Conservation (phyloP, 2,113 vertebrate genomes). For the Mastomys natalensis region DNA sequence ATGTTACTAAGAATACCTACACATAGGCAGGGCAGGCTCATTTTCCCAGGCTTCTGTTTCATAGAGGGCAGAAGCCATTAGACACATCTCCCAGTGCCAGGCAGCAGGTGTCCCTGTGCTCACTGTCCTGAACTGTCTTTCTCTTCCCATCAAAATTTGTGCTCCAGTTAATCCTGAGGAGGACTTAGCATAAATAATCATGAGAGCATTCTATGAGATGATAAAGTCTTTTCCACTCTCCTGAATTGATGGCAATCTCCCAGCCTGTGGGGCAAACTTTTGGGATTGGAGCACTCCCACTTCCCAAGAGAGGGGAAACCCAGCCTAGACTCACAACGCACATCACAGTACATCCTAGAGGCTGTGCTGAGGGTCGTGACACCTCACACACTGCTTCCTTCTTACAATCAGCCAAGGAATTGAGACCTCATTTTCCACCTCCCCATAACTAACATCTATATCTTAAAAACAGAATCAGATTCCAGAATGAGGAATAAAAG, state of each 20-base stretch:
- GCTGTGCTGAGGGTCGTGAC: background rate
- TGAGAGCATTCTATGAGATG: fast-evolving
- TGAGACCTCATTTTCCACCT: background rate
- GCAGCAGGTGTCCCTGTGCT: background rate
- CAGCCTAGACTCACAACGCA: background rate
- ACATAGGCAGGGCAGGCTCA: too few relatives aligned
- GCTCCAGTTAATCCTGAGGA: background rate
- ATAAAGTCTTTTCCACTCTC: background rate
- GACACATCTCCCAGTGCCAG: background rate
- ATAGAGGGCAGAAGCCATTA: too few relatives aligned
- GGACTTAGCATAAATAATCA: background rate
- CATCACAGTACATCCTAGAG: background rate
- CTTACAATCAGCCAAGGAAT: background rate
- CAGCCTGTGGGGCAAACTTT: background rate
- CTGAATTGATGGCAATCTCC: background rate
- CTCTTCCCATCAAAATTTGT: background rate
- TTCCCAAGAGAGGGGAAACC: background rate
- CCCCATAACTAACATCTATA: background rate
- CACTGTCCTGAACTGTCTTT: background rate
- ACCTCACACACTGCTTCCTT: background rate
- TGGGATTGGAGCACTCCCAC: background rate
- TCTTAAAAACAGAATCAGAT: background rate
- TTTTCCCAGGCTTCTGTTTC: background rate
- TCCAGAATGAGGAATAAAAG: background rate
- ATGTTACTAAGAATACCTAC: background rate